Evolutionary conservation across 2,113 vertebrate genomes (phyloP).

Genomic region (Lasiurus cinereus): DNA sequence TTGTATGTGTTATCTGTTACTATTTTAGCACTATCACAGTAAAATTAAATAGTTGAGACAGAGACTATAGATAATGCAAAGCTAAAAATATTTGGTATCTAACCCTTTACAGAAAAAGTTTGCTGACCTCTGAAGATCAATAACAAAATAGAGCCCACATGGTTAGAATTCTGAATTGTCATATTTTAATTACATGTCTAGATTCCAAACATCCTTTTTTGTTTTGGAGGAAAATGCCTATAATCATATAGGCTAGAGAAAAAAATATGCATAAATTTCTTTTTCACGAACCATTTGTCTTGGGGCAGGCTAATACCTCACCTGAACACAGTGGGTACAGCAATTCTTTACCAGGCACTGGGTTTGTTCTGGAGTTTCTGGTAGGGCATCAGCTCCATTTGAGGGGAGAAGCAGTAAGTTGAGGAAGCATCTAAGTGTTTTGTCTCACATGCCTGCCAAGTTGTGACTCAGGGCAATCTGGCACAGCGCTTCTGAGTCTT

Average conservation of each 20-base stretch:
- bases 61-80: not conserved
- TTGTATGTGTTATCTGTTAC: not conserved
- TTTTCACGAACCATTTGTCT: not conserved
- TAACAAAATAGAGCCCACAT: not conserved
- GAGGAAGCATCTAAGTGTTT: not conserved
- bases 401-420: not conserved
- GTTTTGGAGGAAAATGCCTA: not conserved
- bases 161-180: not conserved
- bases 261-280: not conserved
- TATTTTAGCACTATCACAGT: not conserved
- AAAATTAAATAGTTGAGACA: not conserved
- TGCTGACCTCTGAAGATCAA: not conserved
- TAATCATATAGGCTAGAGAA: not conserved
- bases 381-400: not conserved
- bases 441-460: conserved; percentile 47
- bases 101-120: not conserved
- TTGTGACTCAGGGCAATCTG: conserved; percentile 72
- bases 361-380: not conserved
- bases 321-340: not conserved
- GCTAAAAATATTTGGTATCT: not conserved
- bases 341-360: accelerated
- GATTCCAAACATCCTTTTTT: not conserved
- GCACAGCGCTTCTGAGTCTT: not conserved
- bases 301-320: not conserved
- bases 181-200: not conserved